phyloP scores from a whole-genome alignment of 2,888 invertebrate genomes.

The Dysmachus trigonus region DNA sequence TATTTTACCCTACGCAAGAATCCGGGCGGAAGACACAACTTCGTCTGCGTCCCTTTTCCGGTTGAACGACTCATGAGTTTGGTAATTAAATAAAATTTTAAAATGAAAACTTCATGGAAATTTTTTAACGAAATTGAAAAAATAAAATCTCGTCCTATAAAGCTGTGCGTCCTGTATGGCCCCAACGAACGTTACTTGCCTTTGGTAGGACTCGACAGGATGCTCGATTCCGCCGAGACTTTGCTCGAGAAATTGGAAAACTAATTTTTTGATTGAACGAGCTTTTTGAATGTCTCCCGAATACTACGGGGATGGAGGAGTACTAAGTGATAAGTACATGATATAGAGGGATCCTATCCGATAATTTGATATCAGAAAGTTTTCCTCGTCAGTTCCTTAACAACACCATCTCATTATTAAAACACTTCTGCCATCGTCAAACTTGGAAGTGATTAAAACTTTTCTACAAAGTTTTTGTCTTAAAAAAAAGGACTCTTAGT shows the following conservation, averaged over 20 bases:
- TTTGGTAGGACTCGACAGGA: neutral
- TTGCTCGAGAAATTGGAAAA: neutral
- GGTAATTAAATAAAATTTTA: neutral
- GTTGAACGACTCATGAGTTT: neutral
- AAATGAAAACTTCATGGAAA: neutral
- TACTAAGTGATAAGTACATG: slow-evolving; percentile 20
- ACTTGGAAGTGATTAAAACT: slow-evolving; percentile 37
- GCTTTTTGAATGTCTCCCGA: slow-evolving; percentile 1
- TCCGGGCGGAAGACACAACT: neutral
- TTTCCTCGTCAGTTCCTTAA: slow-evolving; percentile 28
- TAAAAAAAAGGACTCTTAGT: slow-evolving; percentile 14
- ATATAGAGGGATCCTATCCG: slow-evolving; percentile 13
- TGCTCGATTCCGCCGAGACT: neutral
- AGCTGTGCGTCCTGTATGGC: neutral
- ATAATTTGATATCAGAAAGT: slow-evolving; percentile 32
- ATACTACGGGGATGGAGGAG: neutral
- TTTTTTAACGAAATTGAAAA: neutral
- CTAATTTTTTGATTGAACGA: slow-evolving; percentile 33
- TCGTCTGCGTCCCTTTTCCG: neutral
- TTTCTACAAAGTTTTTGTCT: neutral
- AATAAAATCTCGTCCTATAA: neutral
- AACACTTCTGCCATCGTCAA: slow-evolving; percentile 24
- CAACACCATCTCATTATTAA: slow-evolving; percentile 24
- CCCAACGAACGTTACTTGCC: neutral
- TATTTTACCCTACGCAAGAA: neutral